Evolutionary conservation across 2,113 vertebrate genomes (phyloP), one percentile per base, ranked within the genome.

Genomic region (Gallinago jamesoni): DNA sequence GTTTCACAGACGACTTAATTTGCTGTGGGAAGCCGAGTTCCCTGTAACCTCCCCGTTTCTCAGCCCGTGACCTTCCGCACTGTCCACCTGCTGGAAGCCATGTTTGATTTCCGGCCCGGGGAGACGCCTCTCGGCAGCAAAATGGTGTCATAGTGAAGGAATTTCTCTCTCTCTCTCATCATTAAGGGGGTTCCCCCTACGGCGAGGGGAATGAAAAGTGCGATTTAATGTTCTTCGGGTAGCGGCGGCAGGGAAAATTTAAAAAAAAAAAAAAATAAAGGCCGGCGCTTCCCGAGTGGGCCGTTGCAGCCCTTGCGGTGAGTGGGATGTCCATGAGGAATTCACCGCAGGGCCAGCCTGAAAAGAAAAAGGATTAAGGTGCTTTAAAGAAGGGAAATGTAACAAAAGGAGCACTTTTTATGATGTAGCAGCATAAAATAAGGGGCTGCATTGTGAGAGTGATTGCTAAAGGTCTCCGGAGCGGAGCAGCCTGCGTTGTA

Each of bases 361-460:
- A 99, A 99, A 99, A 99, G 98, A 47, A 98, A 98, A 98, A 95
- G 98, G 99, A 99, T 99, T 99, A 99, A 98, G 98, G 97, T 98
- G 95, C 91, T 99, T 99, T 99, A 98, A 98, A 99, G 97, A 28
- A 97, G 99, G 97, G 98, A 98, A 99, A 99, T 99, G 98, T 98
- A 99, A 99, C 99, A 99, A 99, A 99, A 99, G 98, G 97, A 98
- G 97, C 98, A 99, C 98, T 99, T 99, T 99, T 99, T 99, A 99
- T 99, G 98, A 99, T 99, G 98, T 99, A 99, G 98, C 98, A 98
- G 98, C 98, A 98, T 98, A 99, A 99, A 99, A 99, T 99, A 99
- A 99, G 98, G 97, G 98, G 94, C 97, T 98, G 97, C 96, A 98
- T 99, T 99, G 98, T 99, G 98, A 92, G 69, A 96, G 97, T 98